Evolutionary conservation across 1,140 invertebrate genomes (phyloP), one percentile per base, ranked within the genome.

Genomic region (Drosophila ercepeae): DNA sequence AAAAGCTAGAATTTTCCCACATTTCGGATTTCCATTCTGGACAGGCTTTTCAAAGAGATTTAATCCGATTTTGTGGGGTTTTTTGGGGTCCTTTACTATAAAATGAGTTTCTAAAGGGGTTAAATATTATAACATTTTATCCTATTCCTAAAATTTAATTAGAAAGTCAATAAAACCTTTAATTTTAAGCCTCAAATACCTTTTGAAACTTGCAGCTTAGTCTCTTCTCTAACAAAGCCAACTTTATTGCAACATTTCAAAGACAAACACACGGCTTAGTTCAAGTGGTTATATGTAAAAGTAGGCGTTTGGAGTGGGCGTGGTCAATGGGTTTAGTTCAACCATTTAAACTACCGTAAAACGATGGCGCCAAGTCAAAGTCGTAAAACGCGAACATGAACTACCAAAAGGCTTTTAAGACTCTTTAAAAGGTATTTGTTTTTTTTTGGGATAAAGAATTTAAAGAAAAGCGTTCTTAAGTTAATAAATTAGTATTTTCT

Each of bases 361-460:
- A 45, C 50, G 21, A 61, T 63, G 65, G 65, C 65, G 65, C 65
- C 65, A 69, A 65, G 39, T 52, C 64, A 67, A 65, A 67, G 64
- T 53, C 64, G 48, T 67, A 67, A 67, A 67, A 67, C 46, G 65
- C 46, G 60, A 64, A 67, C 60, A 53, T 67, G 60, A 53, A 53
- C 63, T 67, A 61, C 60, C 27, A 53, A 65, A 67, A 67, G 60
- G 27, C 23, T 52, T 27, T 67, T 27, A 32, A 63, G 32, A 65
- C 36, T 13, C 60, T 52, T 4, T 18, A 2, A 3, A 19, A n/a
- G 29, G 27, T 29, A 51, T 19, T 7, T 65, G 0, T 16, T 27
- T 1, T 25, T 27, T 25, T 13, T n/a, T n/a, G n/a, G 25, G 6
- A 14, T 48, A 48, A 32, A 63, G 54, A 14, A 27, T n/a, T n/a